Evolutionary conservation across 2,797 vertebrate genomes (phyloP).

Genomic region (Caiman crocodilus): DNA sequence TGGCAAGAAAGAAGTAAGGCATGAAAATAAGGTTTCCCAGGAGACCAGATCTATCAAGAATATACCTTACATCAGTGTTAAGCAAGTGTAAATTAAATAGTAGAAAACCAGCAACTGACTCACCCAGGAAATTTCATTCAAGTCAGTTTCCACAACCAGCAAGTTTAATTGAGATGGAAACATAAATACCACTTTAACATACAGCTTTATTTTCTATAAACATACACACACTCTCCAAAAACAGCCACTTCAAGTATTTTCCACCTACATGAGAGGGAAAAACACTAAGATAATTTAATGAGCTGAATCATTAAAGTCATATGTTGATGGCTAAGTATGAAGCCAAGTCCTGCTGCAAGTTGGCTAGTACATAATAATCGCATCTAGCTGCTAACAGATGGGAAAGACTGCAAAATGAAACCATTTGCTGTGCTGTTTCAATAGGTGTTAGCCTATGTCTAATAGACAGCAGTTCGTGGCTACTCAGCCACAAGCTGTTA

Average conservation of each 20-base stretch:
- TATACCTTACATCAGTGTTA: neutral
- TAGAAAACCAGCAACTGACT: neutral
- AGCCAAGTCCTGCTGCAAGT: constrained; percentile 9
- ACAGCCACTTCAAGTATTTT: constrained; percentile 18
- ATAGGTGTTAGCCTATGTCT: neutral
- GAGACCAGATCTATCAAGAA: neutral
- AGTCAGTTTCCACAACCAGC: neutral
- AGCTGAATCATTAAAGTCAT: constrained; percentile 9
- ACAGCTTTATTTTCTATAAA: constrained; percentile 18
- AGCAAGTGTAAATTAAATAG: neutral
- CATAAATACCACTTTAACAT: neutral
- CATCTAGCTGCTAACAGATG: neutral
- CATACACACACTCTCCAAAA: neutral
- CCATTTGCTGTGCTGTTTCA: neutral
- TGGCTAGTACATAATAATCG: constrained; percentile 16
- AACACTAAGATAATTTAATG: constrained; percentile 31
- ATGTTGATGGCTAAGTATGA: constrained; percentile 16
- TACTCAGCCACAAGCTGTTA: too few relatives aligned
- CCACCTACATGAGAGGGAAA: constrained; percentile 44
- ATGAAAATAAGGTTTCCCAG: neutral
- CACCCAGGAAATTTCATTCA: neutral
- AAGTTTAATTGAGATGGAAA: neutral
- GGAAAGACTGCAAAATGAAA: neutral
- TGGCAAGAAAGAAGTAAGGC: neutral
- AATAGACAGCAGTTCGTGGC: too few relatives aligned